phyloP scores from a whole-genome alignment of 2,797 vertebrate species.

The Arrhamphus sclerolepis region DNA sequence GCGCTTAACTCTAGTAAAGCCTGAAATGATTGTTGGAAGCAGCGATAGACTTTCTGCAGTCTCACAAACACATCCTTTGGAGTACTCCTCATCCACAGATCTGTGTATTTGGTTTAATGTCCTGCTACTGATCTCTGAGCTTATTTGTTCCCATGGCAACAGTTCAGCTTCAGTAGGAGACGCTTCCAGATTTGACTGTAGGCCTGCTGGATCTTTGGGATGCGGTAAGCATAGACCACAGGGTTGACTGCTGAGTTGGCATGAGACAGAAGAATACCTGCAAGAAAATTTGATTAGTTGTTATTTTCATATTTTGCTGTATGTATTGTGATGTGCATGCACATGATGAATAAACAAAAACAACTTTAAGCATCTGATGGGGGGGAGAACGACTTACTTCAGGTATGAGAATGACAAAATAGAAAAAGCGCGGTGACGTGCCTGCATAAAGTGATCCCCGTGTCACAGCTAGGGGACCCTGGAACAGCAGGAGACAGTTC shows the following conservation, averaged over 20 bases:
- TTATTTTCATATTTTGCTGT: not conserved
- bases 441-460: conserved; percentile 55
- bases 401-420: too few species aligned
- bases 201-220: conserved; percentile 85
- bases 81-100: conserved; percentile 14
- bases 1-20: conserved; percentile 13
- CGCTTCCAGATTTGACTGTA: conserved; percentile 82
- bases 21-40: conserved; percentile 2
- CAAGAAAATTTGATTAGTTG: conserved; percentile 3
- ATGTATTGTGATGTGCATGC: not conserved
- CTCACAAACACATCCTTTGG: not conserved
- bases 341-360: not conserved
- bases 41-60: not conserved
- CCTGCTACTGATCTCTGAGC: conserved; percentile 15
- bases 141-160: conserved; percentile 29
- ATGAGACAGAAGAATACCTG: conserved; percentile 85
- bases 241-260: conserved; percentile 89
- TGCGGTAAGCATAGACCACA: conserved; percentile 86
- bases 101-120: conserved; percentile 24
- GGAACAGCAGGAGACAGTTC: conserved; percentile 80
- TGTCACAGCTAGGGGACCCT: conserved; percentile 39
- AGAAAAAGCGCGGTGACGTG: conserved; percentile 32
- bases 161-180: conserved; percentile 60
- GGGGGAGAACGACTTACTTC: too few species aligned
- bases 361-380: not conserved